Percentiles rank a stretch among this genome's conserved stretches.
These are phyloP conservation scores for Fratercula arctica DNA, from an alignment of 2,797 vertebrate genomes.

Conservation along the genomic window DNA sequence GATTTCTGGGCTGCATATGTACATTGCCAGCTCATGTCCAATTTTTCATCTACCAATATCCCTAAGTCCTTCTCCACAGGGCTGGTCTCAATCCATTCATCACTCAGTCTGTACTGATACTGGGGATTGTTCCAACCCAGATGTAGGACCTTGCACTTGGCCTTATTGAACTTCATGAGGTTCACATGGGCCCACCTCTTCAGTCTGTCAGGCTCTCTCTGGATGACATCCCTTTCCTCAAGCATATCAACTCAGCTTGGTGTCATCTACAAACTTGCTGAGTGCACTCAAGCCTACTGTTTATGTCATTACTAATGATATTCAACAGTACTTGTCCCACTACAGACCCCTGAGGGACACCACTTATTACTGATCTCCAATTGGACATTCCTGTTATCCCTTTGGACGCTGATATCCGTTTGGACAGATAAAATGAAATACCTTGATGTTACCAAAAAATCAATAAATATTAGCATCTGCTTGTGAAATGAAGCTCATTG, in stretches of 20 bases:
- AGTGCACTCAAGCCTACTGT: neutral
- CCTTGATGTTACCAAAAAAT: neutral
- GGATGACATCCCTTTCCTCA: neutral
- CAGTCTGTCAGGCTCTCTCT: neutral
- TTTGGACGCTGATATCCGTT: neutral
- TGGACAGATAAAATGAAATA: neutral
- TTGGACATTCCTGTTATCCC: too few species aligned
- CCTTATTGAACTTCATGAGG: neutral
- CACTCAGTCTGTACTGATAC: neutral
- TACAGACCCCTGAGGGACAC: neutral
- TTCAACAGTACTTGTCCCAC: neutral
- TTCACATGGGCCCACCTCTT: neutral
- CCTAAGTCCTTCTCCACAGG: neutral
- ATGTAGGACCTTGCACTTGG: neutral
- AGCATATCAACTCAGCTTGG: neutral
- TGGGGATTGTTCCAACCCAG: neutral
- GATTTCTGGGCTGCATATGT: neutral
- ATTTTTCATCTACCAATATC: neutral
- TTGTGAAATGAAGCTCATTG: neutral
- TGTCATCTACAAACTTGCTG: neutral
- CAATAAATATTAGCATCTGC: neutral
- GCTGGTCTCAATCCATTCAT: neutral
- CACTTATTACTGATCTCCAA: neutral
- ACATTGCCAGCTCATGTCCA: neutral
- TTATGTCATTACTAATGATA: neutral